Conservation (phyloP, 2,113 vertebrate species). For the Mohoua ochrocephala region DNA sequence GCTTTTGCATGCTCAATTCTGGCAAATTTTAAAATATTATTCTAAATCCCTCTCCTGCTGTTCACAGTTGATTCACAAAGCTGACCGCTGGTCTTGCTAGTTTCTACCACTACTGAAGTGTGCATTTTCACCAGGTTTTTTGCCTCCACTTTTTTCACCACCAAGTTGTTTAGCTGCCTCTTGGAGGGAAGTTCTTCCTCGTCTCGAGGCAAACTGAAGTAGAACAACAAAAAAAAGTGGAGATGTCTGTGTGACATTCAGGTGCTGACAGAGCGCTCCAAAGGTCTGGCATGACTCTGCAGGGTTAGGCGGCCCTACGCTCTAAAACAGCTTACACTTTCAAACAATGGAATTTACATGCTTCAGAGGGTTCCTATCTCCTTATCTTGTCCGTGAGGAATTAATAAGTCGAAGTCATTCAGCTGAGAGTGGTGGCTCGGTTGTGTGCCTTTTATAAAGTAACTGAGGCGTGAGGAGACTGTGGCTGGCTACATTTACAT, state of each 20-base stretch:
- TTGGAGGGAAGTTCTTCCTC: not conserved
- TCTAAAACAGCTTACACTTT: conserved; percentile 47
- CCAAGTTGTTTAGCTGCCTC: not conserved
- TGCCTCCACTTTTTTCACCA: not conserved
- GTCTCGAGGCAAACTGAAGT: not conserved
- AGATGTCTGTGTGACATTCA: not conserved
- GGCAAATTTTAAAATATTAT: not conserved
- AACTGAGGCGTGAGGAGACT: conserved; percentile 68
- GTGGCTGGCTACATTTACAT: conserved; percentile 14
- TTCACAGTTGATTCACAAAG: not conserved
- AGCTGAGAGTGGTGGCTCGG: conserved; percentile 57
- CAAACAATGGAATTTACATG: conserved; percentile 68
- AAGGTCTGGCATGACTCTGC: not conserved
- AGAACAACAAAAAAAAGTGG: not conserved
- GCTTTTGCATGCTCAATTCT: not conserved
- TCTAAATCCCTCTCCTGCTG: not conserved
- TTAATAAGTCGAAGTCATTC: conserved; percentile 66
- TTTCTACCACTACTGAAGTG: not conserved
- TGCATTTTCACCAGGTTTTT: not conserved
- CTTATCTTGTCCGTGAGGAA: conserved; percentile 67
- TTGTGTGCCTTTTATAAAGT: conserved; percentile 56
- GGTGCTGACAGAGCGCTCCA: not conserved
- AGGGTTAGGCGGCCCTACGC: conserved; percentile 44
- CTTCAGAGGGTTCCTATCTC: conserved; percentile 65
- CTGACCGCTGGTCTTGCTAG: not conserved